phyloP scores from a whole-genome alignment of 2,797 vertebrate species.

The Aviceda cuculoides region DNA sequence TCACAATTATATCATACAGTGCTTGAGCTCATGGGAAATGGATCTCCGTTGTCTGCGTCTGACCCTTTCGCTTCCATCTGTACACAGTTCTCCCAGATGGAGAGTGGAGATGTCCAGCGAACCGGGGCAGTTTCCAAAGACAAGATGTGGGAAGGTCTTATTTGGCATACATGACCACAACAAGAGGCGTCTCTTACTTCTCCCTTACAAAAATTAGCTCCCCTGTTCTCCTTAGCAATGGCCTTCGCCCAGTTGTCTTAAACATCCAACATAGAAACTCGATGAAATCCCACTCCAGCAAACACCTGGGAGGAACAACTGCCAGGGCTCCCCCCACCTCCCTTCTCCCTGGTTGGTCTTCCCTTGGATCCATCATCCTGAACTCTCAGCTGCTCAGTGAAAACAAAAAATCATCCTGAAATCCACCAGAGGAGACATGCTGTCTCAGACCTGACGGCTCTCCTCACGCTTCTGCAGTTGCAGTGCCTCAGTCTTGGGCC shows the following conservation, averaged over 20 bases:
- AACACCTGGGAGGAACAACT: neutral
- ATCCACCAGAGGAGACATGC: neutral
- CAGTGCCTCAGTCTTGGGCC: slow-evolving; percentile 53
- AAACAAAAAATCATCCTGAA: neutral
- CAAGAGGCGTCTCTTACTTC: slow-evolving; percentile 41
- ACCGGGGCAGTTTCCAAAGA: slow-evolving; percentile 42
- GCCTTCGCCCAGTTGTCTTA: slow-evolving; percentile 53
- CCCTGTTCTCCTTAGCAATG: slow-evolving; percentile 27
- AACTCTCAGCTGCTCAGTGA: slow-evolving; percentile 32
- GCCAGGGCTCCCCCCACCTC: neutral
- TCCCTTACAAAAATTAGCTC: slow-evolving; percentile 39
- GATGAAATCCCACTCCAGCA: slow-evolving; percentile 2
- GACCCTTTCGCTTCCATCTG: slow-evolving; percentile 51
- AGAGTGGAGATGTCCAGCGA: slow-evolving; percentile 55
- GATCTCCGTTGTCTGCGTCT: slow-evolving; percentile 43
- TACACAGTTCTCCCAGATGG: slow-evolving; percentile 41
- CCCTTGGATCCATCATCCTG: slow-evolving; percentile 32
- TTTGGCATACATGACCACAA: slow-evolving; percentile 42
- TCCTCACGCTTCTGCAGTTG: neutral
- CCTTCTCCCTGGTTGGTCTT: slow-evolving; percentile 6
- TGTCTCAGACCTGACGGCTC: neutral
- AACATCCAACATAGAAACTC: neutral
- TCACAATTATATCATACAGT: slow-evolving; percentile 65
- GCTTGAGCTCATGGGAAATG: slow-evolving; percentile 39
- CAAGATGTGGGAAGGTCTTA: slow-evolving; percentile 32